These are phyloP conservation scores for Vanacampus margaritifer DNA, from an alignment of 2,113 vertebrate species.

Conservation along the genomic window DNA sequence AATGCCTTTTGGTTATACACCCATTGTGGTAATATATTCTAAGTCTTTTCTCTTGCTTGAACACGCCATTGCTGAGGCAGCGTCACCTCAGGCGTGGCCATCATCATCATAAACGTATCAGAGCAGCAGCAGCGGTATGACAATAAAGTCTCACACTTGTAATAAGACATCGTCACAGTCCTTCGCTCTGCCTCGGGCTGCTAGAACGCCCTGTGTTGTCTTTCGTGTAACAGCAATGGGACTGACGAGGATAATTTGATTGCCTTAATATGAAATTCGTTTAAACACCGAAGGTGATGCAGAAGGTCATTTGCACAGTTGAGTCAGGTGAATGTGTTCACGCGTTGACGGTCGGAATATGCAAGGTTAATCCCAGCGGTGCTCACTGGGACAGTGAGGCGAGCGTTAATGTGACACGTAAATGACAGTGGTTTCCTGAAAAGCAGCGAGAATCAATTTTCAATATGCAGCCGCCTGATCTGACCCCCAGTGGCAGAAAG, in stretches of 20 bases:
- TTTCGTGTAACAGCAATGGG: slow-evolving; percentile 36
- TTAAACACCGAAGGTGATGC: slow-evolving; percentile 41
- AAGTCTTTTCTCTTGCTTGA: neutral
- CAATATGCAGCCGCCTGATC: slow-evolving; percentile 42
- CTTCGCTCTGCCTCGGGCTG: slow-evolving; percentile 12
- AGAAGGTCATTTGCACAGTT: slow-evolving; percentile 38
- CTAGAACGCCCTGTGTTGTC: slow-evolving; percentile 22
- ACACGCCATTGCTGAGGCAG: slow-evolving; percentile 13
- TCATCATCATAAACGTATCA: slow-evolving; percentile 54
- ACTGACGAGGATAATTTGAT: slow-evolving; percentile 46
- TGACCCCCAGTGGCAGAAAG: slow-evolving; percentile 51
- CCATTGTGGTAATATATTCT: neutral
- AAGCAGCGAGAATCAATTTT: slow-evolving; percentile 68
- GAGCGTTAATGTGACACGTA: slow-evolving; percentile 54
- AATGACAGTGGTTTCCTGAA: slow-evolving; percentile 64
- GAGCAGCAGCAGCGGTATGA: slow-evolving; percentile 28
- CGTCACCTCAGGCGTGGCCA: slow-evolving; percentile 38
- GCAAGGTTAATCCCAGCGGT: slow-evolving; percentile 49
- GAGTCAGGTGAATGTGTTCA: slow-evolving; percentile 31
- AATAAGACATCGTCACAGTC: slow-evolving; percentile 1
- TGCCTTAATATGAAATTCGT: slow-evolving; percentile 49
- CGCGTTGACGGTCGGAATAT: slow-evolving; percentile 15
- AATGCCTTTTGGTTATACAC: slow-evolving; percentile 1
- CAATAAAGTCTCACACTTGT: slow-evolving; percentile 24
- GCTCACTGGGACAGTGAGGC: slow-evolving; percentile 29